Percentiles rank a stretch among this genome's conserved stretches.
Evolutionary conservation across 2,888 invertebrate species (phyloP).

Genomic region (Clitarchus hookeri): DNA sequence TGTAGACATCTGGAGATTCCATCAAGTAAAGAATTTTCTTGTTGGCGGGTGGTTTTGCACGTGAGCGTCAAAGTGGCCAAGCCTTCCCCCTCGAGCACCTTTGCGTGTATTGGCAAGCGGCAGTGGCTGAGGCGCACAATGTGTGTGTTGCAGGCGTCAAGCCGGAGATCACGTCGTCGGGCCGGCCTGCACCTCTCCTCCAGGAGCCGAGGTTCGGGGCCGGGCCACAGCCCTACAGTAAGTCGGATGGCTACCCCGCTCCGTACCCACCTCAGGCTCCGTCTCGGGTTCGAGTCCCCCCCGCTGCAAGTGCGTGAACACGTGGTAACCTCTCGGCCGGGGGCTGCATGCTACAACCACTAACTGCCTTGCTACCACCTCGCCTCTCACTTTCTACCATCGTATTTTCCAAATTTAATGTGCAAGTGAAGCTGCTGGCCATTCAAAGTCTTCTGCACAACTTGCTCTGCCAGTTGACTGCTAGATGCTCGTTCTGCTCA

Average conservation of each 20-base stretch:
- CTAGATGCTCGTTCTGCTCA: too few species aligned
- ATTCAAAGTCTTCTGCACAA: too few species aligned
- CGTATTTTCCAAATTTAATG: too few species aligned
- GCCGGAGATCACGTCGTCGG: constrained; percentile 40
- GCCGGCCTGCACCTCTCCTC: constrained; percentile 78
- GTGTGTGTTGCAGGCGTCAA: constrained; percentile 37
- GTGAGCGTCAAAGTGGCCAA: not conserved
- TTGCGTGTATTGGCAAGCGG: not conserved
- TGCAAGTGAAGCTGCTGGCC: too few species aligned
- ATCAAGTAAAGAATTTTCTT: too few species aligned
- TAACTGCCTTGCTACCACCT: too few species aligned
- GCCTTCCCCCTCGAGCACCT: not conserved
- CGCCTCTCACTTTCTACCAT: too few species aligned
- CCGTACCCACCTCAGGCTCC: not conserved
- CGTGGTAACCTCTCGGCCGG: not conserved
- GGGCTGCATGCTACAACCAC: too few species aligned
- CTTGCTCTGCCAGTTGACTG: too few species aligned
- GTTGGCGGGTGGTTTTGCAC: too few species aligned
- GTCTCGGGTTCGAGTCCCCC: constrained; percentile 5
- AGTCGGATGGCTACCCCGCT: constrained; percentile 56
- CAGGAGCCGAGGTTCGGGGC: constrained; percentile 89
- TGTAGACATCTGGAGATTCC: not conserved
- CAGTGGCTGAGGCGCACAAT: not conserved
- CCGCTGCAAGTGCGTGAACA: not conserved
- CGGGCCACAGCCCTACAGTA: constrained; percentile 86